A percentile compares a stretch with the other conserved stretches of the same genome.
These are phyloP conservation scores for Sandelia bainsii DNA, from an alignment of 2,797 vertebrate genomes.

Conservation along the genomic window DNA sequence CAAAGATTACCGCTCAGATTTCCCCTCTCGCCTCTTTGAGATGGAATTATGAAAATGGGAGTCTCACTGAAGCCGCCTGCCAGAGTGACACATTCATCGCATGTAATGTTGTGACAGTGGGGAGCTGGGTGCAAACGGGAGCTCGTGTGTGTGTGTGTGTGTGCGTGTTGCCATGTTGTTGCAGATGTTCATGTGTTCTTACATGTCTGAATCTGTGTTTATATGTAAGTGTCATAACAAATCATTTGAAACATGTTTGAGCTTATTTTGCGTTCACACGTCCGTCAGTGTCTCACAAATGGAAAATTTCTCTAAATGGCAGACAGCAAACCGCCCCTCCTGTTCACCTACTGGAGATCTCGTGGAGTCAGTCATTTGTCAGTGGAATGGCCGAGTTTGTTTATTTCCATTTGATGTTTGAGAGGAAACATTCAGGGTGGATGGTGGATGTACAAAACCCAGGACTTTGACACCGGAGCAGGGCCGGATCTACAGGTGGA, in stretches of 20 bases:
- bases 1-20: slow-evolving; percentile 39
- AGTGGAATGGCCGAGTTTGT: slow-evolving; percentile 4
- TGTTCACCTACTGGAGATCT: slow-evolving; percentile 26
- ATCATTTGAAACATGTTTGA: slow-evolving; percentile 48
- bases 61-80: slow-evolving; percentile 16
- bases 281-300: slow-evolving; percentile 53
- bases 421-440: no score
- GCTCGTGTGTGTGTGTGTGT: slow-evolving; percentile 1
- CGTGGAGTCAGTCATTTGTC: slow-evolving; percentile 16
- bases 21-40: slow-evolving; percentile 18
- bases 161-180: background rate
- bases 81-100: slow-evolving; percentile 45
- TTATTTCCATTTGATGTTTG: no score
- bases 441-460: no score
- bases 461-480: no score
- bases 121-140: slow-evolving; percentile 46
- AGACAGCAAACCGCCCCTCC: slow-evolving; percentile 25
- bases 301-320: slow-evolving; percentile 32
- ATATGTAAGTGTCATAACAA: slow-evolving; percentile 51
- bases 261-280: slow-evolving; percentile 47
- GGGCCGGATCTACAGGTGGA: no score
- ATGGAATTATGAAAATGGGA: slow-evolving; percentile 32
- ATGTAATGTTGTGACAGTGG: slow-evolving; percentile 56
- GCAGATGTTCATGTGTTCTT: slow-evolving; percentile 16
- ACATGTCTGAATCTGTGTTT: slow-evolving; percentile 38